A percentile compares a stretch with the other conserved stretches of the same genome.
phyloP scores from a whole-genome alignment of 2,888 invertebrate genomes.

The Callinectes sapidus region DNA sequence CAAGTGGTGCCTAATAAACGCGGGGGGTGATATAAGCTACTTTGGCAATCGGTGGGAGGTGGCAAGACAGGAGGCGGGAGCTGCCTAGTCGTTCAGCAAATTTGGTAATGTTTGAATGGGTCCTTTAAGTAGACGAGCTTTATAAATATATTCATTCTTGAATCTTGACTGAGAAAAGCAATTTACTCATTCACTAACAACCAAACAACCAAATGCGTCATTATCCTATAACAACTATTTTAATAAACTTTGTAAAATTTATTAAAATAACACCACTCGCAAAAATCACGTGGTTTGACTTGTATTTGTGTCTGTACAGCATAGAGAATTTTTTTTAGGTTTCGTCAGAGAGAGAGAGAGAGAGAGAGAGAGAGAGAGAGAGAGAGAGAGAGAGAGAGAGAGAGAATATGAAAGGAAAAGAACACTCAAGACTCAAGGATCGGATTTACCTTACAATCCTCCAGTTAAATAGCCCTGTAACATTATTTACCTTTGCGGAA shows the following conservation, averaged over 20 bases:
- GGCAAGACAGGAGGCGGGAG: not conserved
- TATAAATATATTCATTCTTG: not conserved
- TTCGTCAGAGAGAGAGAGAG: too few relatives aligned
- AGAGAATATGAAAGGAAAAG: too few relatives aligned
- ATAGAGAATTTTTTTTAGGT: too few relatives aligned
- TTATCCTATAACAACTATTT: not conserved
- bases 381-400: too few relatives aligned
- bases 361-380: too few relatives aligned
- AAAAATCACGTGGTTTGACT: not conserved
- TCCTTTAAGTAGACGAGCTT: not conserved
- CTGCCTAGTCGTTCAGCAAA: not conserved
- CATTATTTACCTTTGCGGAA: too few relatives aligned
- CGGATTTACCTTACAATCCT: too few relatives aligned
- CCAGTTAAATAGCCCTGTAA: too few relatives aligned
- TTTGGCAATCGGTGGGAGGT: not conserved
- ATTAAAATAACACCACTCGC: not conserved
- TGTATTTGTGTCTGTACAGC: not conserved
- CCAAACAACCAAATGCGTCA: not conserved
- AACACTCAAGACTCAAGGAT: too few relatives aligned
- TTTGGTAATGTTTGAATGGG: not conserved
- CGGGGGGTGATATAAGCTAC: not conserved
- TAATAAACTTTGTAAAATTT: not conserved
- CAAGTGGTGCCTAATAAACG: not conserved
- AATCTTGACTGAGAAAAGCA: not conserved
- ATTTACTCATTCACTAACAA: not conserved